Evolutionary conservation across 2,888 invertebrate species (phyloP).

Genomic region (Pharmacophagus antenor): DNA sequence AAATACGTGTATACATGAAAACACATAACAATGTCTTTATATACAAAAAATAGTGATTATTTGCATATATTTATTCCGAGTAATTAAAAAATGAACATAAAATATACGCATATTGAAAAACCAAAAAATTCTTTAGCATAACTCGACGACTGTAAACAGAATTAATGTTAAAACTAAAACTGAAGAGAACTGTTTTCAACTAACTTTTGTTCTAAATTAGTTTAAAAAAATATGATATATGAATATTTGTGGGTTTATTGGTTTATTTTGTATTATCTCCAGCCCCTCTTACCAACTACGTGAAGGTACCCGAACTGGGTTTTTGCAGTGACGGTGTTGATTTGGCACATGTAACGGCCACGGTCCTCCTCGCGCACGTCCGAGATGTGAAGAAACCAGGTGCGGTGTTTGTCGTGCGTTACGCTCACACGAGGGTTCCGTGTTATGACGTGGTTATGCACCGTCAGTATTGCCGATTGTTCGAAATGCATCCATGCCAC

Average conservation of each 20-base stretch:
- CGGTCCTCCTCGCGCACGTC: conserved; percentile 95
- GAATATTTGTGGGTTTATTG: neutral
- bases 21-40: neutral
- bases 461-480: conserved; percentile 94
- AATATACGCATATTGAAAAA: too few relatives aligned
- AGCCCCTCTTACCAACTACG: conserved; percentile 90
- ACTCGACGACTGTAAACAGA: too few relatives aligned
- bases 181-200: too few relatives aligned
- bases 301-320: conserved; percentile 95
- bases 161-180: too few relatives aligned
- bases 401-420: conserved; percentile 94
- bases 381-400: conserved; percentile 95
- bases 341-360: conserved; percentile 93
- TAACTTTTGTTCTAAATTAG: too few relatives aligned
- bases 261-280: neutral
- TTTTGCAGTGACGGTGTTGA: conserved; percentile 95
- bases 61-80: too few relatives aligned
- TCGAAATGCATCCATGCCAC: conserved; percentile 98
- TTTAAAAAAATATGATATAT: too few relatives aligned
- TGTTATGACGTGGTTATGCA: conserved; percentile 96
- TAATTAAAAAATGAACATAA: too few relatives aligned
- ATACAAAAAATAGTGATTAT: too few relatives aligned
- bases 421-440: conserved; percentile 95
- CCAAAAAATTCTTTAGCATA: too few relatives aligned
- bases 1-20: neutral